A percentile compares a stretch with the other conserved stretches of the same genome.
These are phyloP conservation scores for Tribolium madens DNA, from an alignment of 1,140 invertebrate species.

Conservation along the genomic window DNA sequence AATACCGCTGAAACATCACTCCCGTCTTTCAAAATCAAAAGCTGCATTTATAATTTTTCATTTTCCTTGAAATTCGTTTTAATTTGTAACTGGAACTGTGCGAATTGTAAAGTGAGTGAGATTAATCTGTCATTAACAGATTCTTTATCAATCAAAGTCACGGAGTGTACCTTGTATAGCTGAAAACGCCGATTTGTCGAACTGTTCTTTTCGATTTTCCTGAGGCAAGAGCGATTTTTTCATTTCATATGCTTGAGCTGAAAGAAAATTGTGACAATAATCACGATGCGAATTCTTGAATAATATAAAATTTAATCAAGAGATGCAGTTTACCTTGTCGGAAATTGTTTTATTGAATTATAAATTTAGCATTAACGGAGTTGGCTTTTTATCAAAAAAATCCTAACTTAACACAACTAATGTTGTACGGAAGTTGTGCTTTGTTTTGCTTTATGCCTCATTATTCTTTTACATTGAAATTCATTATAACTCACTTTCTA, in stretches of 20 bases:
- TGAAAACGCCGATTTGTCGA: neutral
- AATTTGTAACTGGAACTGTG: neutral
- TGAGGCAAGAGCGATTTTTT: neutral
- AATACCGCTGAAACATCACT: too few relatives aligned
- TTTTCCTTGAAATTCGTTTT: neutral
- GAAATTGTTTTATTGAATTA: slow-evolving; percentile 28
- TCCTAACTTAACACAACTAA: neutral
- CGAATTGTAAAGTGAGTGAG: neutral
- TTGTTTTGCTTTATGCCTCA: slow-evolving; percentile 7
- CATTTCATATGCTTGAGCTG: neutral
- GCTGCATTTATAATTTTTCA: neutral
- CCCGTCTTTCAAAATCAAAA: too few relatives aligned
- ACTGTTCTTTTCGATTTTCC: neutral
- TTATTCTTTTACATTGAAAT: slow-evolving; percentile 15
- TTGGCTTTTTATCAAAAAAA: neutral
- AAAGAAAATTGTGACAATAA: slow-evolving; percentile 14
- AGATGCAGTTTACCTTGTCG: neutral
- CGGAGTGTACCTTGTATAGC: neutral
- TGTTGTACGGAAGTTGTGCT: neutral
- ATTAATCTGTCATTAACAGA: slow-evolving; percentile 21
- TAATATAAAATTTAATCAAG: slow-evolving; percentile 18
- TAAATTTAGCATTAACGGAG: slow-evolving; percentile 9
- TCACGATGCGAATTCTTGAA: neutral
- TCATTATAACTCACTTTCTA: slow-evolving; percentile 26
- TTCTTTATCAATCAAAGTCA: slow-evolving; percentile 24